These are phyloP conservation scores for Psittacus erithacus DNA, from an alignment of 2,113 vertebrate species.

Conservation along the genomic window DNA sequence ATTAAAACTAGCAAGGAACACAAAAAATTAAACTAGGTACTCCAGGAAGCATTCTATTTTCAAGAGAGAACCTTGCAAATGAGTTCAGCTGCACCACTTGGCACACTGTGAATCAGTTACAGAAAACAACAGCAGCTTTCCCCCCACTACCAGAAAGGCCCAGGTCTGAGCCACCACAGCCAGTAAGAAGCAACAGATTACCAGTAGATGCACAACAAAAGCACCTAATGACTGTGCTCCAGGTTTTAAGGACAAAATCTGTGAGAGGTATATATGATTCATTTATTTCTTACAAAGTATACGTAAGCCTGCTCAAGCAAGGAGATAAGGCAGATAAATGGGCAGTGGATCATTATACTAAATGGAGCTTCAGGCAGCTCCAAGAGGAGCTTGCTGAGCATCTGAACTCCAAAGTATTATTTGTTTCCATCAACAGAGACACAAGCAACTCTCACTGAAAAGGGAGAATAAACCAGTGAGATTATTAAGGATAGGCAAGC, in stretches of 20 bases:
- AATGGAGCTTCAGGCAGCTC: neutral
- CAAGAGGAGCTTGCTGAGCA: neutral
- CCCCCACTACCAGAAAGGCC: neutral
- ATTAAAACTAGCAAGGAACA: conserved; percentile 11
- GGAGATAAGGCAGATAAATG: neutral
- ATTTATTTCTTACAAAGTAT: neutral
- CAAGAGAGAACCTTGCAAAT: conserved; percentile 7
- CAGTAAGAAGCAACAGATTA: neutral
- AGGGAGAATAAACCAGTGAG: neutral
- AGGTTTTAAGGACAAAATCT: neutral
- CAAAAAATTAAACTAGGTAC: conserved; percentile 24
- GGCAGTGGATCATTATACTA: neutral
- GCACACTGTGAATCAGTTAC: neutral
- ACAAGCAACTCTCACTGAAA: neutral
- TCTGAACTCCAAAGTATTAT: neutral
- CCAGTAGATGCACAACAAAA: neutral
- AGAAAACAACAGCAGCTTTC: conserved; percentile 6
- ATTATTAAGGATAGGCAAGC: neutral
- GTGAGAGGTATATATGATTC: neutral
- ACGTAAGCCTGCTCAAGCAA: neutral
- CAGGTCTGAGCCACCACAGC: neutral
- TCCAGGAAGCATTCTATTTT: conserved; percentile 34
- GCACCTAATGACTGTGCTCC: neutral
- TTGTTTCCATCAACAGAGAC: neutral
- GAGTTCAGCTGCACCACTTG: conserved; percentile 28